Conservation (phyloP, 92 coral and sea anemone species). For the Galaxea fascicularis region DNA sequence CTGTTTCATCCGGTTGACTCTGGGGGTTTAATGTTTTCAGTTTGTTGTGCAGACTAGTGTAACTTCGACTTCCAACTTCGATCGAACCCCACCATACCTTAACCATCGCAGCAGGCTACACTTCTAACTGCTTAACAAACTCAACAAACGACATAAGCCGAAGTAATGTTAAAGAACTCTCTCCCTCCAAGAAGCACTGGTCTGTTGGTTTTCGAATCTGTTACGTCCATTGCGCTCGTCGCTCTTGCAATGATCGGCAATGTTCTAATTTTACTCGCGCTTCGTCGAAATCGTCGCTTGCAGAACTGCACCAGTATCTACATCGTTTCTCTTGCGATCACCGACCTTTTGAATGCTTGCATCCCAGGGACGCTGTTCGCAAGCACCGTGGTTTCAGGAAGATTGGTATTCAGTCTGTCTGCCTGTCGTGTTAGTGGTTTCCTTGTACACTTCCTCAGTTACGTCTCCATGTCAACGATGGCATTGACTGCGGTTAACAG, state of each 20-base stretch:
- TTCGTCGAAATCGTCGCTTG: conserved; percentile 39
- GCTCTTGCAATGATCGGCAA: conserved; percentile 11
- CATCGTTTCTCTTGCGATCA: conserved; percentile 61
- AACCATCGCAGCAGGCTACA: background rate
- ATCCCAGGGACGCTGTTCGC: conserved; percentile 30
- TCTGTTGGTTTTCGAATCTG: background rate
- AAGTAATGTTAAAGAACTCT: background rate
- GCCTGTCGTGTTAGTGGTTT: conserved; percentile 63
- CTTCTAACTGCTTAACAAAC: background rate
- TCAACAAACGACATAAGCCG: background rate
- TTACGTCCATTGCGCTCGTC: background rate
- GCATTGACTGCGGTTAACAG: conserved; percentile 61
- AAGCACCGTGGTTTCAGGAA: conserved; percentile 10
- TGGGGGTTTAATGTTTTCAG: no score
- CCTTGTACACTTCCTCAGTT: conserved; percentile 53
- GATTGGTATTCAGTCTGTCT: background rate
- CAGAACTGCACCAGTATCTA: conserved; percentile 47
- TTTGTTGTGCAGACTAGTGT: no score
- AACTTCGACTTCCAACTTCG: no score
- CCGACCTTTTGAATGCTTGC: conserved; percentile 58
- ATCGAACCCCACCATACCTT: no score
- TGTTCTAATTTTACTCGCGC: background rate
- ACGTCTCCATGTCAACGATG: conserved; percentile 67
- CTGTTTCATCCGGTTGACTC: no score
- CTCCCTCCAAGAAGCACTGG: conserved; percentile 18